These are phyloP conservation scores for Diabrotica balteata DNA, from an alignment of 2,888 invertebrate species.

Conservation along the genomic window DNA sequence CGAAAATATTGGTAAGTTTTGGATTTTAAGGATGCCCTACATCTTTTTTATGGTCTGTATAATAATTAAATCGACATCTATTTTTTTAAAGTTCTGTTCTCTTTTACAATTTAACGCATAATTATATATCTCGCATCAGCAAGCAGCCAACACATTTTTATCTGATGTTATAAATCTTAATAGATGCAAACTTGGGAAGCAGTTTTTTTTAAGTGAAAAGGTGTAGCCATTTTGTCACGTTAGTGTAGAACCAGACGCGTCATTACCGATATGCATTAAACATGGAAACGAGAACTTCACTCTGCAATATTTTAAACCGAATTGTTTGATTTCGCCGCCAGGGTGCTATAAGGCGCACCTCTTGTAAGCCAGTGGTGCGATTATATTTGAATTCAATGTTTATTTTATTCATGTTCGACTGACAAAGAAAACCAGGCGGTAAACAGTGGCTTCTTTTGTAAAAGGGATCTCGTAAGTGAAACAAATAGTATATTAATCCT, in stretches of 20 bases:
- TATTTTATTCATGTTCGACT: slow-evolving; percentile 47
- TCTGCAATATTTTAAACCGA: slow-evolving; percentile 48
- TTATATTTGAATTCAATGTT: slow-evolving; percentile 56
- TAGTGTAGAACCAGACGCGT: slow-evolving; percentile 12
- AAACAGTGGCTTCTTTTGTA: slow-evolving; percentile 5
- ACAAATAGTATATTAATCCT: too few species aligned
- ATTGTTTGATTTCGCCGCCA: slow-evolving; percentile 53
- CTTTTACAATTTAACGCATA: too few species aligned
- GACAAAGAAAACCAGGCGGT: slow-evolving; percentile 36
- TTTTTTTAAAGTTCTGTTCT: too few species aligned
- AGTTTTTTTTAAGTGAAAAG: not conserved
- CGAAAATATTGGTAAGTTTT: too few species aligned
- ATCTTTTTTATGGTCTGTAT: too few species aligned
- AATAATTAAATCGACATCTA: too few species aligned
- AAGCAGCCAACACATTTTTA: too few species aligned
- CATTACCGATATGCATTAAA: slow-evolving; percentile 45
- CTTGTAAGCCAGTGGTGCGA: slow-evolving; percentile 51
- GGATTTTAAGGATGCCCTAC: too few species aligned
- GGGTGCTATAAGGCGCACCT: slow-evolving; percentile 56
- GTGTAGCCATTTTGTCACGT: slow-evolving; percentile 12
- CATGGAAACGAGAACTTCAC: slow-evolving; percentile 42
- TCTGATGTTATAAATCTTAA: too few species aligned
- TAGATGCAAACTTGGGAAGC: not conserved
- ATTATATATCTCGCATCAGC: too few species aligned
- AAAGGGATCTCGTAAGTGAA: not conserved